A percentile compares a stretch with the other conserved stretches of the same genome.
Conservation (phyloP, 2,888 invertebrate genomes). For the Xestia c-nigrum region DNA sequence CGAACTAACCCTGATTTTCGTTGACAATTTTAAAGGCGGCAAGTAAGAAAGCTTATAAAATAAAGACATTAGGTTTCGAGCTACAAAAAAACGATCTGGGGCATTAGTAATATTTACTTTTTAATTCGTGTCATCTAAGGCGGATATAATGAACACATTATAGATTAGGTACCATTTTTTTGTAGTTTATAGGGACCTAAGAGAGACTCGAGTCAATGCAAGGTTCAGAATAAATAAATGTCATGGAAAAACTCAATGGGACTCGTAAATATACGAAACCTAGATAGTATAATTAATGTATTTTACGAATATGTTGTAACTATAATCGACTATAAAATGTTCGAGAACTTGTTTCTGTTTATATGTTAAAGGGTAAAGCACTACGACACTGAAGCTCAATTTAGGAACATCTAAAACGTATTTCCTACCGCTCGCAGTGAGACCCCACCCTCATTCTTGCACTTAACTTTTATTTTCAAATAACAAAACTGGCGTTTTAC, state of each 20-base stretch:
- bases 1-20: conserved; percentile 30
- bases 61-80: conserved; percentile 31
- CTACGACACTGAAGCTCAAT: conserved; percentile 51
- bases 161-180: conserved; percentile 41
- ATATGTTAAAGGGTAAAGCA: conserved; percentile 26
- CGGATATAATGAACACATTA: conserved; percentile 53
- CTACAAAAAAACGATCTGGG: conserved; percentile 31
- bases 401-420: conserved; percentile 48
- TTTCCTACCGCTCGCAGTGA: conserved; percentile 60
- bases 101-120: conserved; percentile 2
- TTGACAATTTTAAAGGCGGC: conserved; percentile 26
- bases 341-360: conserved; percentile 5
- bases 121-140: conserved; percentile 48
- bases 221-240: conserved; percentile 53
- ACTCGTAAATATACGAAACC: conserved; percentile 23
- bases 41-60: conserved; percentile 37
- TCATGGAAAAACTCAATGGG: conserved; percentile 63
- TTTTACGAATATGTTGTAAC: background rate
- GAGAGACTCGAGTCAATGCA: conserved; percentile 46
- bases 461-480: conserved; percentile 61
- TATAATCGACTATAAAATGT: conserved; percentile 1
- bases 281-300: conserved; percentile 15
- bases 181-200: conserved; percentile 30
- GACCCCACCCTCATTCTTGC: conserved; percentile 65
- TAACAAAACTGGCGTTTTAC: conserved; percentile 67